Base-by-base conservation (phyloP, 37 sponge, comb jelly and placozoan species). In the Tethya wilhelma region DNA sequence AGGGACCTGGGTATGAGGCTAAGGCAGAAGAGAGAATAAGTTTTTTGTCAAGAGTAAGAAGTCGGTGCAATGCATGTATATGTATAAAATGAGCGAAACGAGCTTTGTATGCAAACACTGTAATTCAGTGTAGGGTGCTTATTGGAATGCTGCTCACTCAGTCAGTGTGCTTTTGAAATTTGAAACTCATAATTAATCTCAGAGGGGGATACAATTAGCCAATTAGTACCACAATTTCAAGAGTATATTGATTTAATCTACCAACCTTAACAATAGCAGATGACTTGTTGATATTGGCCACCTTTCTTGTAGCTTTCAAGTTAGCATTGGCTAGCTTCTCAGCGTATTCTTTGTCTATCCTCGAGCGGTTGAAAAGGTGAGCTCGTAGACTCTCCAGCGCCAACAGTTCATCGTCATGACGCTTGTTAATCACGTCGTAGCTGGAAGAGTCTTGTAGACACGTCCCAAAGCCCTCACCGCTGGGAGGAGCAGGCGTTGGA, bases 341-440 rank as follows among this genome's bases (percentile, higher is more conserved):
- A 0, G 93, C 85, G 44, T 91, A 94, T 22, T 87, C 88, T 26
- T 56, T 56, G 56, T 94, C 93, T 28, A 83, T 79, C 49, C 71
- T 90, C 0, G 89, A 71, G 1, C 95, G 56, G 38, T 83, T 87
- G 78, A 81, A 74, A 6, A 94, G 38, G 64, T 91, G 79, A 1
- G n/a, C 41, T n/a, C 89, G 74, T 2, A 91, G 38, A 82, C 84
- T 87, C 86, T 94, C 95, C 89, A 94, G 71, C 26, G 87, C 83
- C 32, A 73, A 55, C 17, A 94, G 75, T 33, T 94, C 95, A 1
- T 88, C 92, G 8, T 94, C 92, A 64, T 89, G 88, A 12, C 80
- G 56, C 59, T 74, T 76, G 44, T 59, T 79, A 28, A 94, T 79
- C 30, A 77, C 81, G 19, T 91, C 93, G 45, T 67, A 31, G 64